phyloP scores from a whole-genome alignment of 92 coral and sea anemone species.

The Palythoa heliodiscus region DNA sequence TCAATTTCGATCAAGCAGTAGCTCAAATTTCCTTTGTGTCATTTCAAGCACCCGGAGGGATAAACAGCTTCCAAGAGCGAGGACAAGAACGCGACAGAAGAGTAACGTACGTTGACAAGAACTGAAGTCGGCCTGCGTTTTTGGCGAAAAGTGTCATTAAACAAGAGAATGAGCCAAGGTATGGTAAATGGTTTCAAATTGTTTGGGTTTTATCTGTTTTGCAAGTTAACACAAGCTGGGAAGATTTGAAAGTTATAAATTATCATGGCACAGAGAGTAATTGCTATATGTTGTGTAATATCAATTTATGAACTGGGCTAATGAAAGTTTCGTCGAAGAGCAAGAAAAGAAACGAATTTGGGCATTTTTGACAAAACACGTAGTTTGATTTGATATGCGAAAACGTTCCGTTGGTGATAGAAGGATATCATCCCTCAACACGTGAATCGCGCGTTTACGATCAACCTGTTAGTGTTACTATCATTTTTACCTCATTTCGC shows the following conservation, averaged over 20 bases:
- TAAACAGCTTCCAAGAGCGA: not conserved
- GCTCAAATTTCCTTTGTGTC: conserved; percentile 35
- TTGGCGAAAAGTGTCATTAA: not conserved
- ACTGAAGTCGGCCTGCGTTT: not conserved
- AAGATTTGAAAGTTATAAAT: not conserved
- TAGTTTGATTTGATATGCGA: not conserved
- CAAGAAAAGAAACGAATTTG: not conserved
- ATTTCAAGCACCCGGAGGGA: conserved; percentile 11
- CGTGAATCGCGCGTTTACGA: not conserved
- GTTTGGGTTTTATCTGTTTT: not conserved
- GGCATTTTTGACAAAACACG: not conserved
- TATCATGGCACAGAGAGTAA: not conserved
- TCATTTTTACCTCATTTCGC: not conserved
- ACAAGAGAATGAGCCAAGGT: conserved; percentile 41
- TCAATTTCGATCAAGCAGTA: not conserved
- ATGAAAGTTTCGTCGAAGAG: not conserved
- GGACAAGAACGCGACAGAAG: not conserved
- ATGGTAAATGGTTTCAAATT: not conserved
- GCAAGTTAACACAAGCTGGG: not conserved
- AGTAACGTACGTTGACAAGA: not conserved
- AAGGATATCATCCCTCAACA: not conserved
- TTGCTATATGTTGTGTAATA: not conserved
- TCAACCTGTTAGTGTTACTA: conserved; percentile 14
- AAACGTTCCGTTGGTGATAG: not conserved
- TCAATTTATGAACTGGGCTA: not conserved